These are phyloP conservation scores for Pristionchus maxplancki DNA, from an alignment of 2,888 invertebrate genomes.

Conservation along the genomic window DNA sequence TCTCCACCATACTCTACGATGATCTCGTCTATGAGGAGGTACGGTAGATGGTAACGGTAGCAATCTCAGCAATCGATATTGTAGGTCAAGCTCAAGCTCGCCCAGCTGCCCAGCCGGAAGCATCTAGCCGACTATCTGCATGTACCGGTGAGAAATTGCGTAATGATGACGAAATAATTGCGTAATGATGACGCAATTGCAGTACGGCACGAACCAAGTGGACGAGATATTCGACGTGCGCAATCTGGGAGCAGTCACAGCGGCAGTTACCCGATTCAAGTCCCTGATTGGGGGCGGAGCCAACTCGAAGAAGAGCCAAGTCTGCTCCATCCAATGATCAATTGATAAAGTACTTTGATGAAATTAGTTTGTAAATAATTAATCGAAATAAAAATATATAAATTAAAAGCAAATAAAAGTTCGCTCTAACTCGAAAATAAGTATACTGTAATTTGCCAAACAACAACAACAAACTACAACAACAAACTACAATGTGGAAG, in stretches of 20 bases:
- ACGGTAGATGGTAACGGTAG: neutral
- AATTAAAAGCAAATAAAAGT: neutral
- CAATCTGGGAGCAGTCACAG: slow-evolving; percentile 71
- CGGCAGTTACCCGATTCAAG: slow-evolving; percentile 72
- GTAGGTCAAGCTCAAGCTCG: slow-evolving; percentile 56
- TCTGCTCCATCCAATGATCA: slow-evolving; percentile 56
- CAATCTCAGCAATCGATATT: neutral
- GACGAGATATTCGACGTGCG: slow-evolving; percentile 67
- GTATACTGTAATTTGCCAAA: too few relatives aligned
- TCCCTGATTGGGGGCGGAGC: slow-evolving; percentile 57
- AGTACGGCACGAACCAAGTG: slow-evolving; percentile 58
- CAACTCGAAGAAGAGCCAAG: slow-evolving; percentile 62
- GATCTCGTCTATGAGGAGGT: slow-evolving; percentile 52
- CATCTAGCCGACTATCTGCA: slow-evolving; percentile 72
- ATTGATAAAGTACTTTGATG: neutral
- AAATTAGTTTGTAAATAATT: too few relatives aligned
- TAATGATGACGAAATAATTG: neutral
- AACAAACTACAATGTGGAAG: neutral
- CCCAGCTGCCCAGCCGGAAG: slow-evolving; percentile 63
- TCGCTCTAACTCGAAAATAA: too few relatives aligned
- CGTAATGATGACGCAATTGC: slow-evolving; percentile 1
- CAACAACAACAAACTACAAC: too few relatives aligned
- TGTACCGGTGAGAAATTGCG: slow-evolving; percentile 59
- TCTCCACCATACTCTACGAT: slow-evolving; percentile 69
- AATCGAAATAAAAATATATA: neutral